Percentiles rank a stretch among this genome's conserved stretches.
These are phyloP conservation scores for Microctonus brassicae DNA, from an alignment of 2,888 invertebrate species.

Conservation along the genomic window DNA sequence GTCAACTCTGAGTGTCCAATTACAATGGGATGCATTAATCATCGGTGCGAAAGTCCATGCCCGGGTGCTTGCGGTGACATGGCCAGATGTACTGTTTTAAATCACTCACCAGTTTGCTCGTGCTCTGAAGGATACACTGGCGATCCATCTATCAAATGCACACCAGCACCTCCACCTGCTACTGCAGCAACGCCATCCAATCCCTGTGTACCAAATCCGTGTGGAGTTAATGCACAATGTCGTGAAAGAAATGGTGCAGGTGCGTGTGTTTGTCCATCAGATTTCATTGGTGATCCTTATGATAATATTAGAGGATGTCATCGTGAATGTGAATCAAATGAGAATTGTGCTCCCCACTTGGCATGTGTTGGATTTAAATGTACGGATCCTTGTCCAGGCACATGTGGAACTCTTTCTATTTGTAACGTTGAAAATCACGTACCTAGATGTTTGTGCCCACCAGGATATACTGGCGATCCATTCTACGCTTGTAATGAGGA, in stretches of 20 bases:
- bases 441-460: constrained; percentile 82
- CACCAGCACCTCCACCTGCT: constrained; percentile 56
- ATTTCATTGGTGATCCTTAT: constrained; percentile 87
- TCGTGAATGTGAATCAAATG: constrained; percentile 84
- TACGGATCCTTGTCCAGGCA: constrained; percentile 86
- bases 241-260: constrained; percentile 86
- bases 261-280: constrained; percentile 85
- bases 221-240: constrained; percentile 88
- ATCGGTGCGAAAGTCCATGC: constrained; percentile 88
- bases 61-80: constrained; percentile 83
- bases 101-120: constrained; percentile 85
- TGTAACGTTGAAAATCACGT: constrained; percentile 85
- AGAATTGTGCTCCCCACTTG: constrained; percentile 79
- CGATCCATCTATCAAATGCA: constrained; percentile 78
- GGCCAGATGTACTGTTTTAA: constrained; percentile 86
- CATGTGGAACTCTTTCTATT: constrained; percentile 85
- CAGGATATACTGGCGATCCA: constrained; percentile 85
- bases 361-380: constrained; percentile 88
- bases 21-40: constrained; percentile 84
- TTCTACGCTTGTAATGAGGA: constrained; percentile 73
- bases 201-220: constrained; percentile 86
- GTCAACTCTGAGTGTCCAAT: constrained; percentile 86
- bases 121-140: constrained; percentile 88
- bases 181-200: constrained; percentile 68
- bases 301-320: constrained; percentile 78